Evolutionary conservation across 2,113 vertebrate genomes (phyloP).

Genomic region (Dipodomys spectabilis): DNA sequence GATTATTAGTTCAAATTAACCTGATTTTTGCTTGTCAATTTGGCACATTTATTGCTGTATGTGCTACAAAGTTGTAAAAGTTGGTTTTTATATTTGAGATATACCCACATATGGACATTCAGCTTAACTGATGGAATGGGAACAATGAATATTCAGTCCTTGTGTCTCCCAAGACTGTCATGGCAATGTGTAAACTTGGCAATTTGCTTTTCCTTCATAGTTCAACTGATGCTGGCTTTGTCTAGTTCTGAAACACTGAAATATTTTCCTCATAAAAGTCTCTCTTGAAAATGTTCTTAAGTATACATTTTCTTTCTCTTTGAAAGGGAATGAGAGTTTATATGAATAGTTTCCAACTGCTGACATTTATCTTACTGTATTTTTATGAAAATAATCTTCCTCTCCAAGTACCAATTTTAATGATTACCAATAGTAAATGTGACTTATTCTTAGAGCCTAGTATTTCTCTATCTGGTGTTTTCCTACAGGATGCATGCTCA

Average conservation of each 20-base stretch:
- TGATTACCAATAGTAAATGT: neutral
- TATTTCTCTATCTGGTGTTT: slow-evolving; percentile 59
- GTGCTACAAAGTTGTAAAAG: slow-evolving; percentile 34
- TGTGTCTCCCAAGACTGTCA: neutral
- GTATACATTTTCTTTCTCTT: neutral
- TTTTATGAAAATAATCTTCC: slow-evolving; percentile 54
- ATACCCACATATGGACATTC: slow-evolving; percentile 11
- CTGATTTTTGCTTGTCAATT: slow-evolving; percentile 33
- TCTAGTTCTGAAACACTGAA: neutral
- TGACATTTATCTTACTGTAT: slow-evolving; percentile 41
- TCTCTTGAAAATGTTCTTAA: slow-evolving; percentile 2
- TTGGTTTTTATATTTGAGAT: slow-evolving; percentile 51
- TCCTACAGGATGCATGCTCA: slow-evolving; percentile 51
- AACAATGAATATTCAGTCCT: slow-evolving; percentile 44
- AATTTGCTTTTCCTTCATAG: slow-evolving; percentile 37
- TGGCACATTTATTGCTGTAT: slow-evolving; percentile 28
- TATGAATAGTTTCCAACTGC: neutral
- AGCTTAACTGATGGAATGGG: neutral
- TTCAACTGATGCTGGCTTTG: neutral
- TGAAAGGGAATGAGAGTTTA: neutral
- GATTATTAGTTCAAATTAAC: slow-evolving; percentile 68
- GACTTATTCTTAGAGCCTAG: slow-evolving; percentile 5
- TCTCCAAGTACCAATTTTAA: slow-evolving; percentile 46
- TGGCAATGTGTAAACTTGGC: neutral
- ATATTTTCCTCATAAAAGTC: slow-evolving; percentile 25